Base-by-base conservation (phyloP, 2,113 vertebrate genomes). In the Mormyrus iriodes region DNA sequence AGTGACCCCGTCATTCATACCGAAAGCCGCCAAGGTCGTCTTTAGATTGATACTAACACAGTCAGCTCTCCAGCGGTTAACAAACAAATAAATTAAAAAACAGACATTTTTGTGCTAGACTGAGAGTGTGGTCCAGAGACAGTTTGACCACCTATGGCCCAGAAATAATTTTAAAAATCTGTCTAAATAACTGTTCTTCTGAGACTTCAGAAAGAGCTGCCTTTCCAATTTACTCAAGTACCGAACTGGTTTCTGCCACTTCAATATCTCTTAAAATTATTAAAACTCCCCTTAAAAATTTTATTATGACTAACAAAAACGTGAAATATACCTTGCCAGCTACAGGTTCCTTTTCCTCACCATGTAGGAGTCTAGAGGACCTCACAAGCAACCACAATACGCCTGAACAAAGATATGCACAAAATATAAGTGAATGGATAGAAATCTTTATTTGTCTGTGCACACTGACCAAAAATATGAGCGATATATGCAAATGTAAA, bases 131-230 rank as follows among this genome's bases (percentile, higher is more conserved):
- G 88, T 93, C 93, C 94, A 92, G 93, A 94, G 93, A 95, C 94
- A 93, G 93, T 94, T 93, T 95, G 96, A 97, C 96, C 95, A 4
- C 91, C n/a, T 0, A 24, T 88, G 73, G 90, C 92, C 91, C 90
- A 90, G 94, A 93, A 93, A 94, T 93, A 94, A 89, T n/a, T n/a
- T n/a, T n/a, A 90, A 93, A 92, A 92, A 92, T 96, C 95, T 1
- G 24, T 44, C 82, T 93, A 95, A 94, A 94, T 91, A 92, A 93
- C 92, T 92, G 91, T 91, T 94, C 90, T 94, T 90, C 79, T 96
- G 95, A 93, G 93, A 91, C 90, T 92, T 94, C 92, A 93, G 92
- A 92, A 94, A 96, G 92, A 93, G 95, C 94, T 92, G 93, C 92
- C 91, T 93, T n/a, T 95, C 96, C 93, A 85, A 92, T 92, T 93